Evolutionary conservation across 2,797 vertebrate species (phyloP), one percentile per base, ranked within the genome.

Genomic region (Muscicapa striata): DNA sequence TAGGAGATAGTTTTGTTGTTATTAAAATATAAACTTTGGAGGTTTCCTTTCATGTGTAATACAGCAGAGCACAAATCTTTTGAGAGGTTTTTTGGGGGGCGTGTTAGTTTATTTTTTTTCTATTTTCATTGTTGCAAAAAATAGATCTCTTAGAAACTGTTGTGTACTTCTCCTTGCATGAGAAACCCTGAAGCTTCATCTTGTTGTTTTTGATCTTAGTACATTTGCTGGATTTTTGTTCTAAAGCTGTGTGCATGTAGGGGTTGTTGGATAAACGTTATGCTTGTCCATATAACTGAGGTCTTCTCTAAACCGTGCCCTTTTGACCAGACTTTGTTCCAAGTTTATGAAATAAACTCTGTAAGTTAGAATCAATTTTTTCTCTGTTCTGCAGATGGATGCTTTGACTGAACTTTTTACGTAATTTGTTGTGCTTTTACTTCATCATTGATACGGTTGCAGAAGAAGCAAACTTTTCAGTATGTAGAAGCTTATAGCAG

Each of bases 221-320:
- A 27, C 32, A 75, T 66, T 81, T 89, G 21, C 61, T 72, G 26
- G 30, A 34, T 85, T 91, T 94, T 83, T 87, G 29, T 93, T 91
- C 64, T 83, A 61, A 77, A 93, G 55, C n/a, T 10, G 21, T 24
- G 17, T 45, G 19, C 24, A 5, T 18, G 41, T 75, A 64, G 30
- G 11, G 21, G 1, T 22, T 93, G 54, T 16, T 93, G 74, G 89
- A 59, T 76, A 87, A 69, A 52, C 30, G 21, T 86, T 58, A 78
- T 43, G 27, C 4, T 68, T 90, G 27, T 36, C 43, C 68, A 3
- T 88, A 10, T 49, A 49, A 79, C 70, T 73, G 77, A 74, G 17
- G 15, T 66, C 36, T 89, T 79, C 59, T 74, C 32, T 87, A 51
- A 86, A 67, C 43, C 52, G 74, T 43, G 40, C 20, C 72, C n/a